Base-by-base conservation (phyloP, 2,797 vertebrate genomes). In the Alauda arvensis region DNA sequence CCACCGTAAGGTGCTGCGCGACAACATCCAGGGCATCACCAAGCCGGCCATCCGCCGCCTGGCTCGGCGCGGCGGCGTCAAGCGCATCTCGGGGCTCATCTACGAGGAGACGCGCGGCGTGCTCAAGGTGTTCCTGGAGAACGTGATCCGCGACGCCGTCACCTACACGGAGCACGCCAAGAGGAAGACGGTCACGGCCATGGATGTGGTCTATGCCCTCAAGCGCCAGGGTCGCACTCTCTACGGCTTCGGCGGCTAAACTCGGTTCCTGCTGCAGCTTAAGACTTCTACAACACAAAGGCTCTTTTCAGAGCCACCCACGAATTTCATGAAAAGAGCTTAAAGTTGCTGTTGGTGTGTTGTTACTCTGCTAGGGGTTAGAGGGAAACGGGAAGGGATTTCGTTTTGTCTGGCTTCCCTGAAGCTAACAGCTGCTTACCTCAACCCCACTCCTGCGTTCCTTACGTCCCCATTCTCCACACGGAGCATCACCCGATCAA, bases 121-220 rank as follows among this genome's bases (percentile, higher is more conserved):
- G 34, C 89, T 97, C 0, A 97, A 97, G 33, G 97, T 97, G 0
- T 97, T 98, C 4, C 34, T 97, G 55, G 97, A 97, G 89, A 97
- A 97, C 15, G 97, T 97, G 4, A 97, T 97, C 34, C 95, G 96
- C 1, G 97, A 97, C 52, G 97, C 97, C 0, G 97, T 97, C 19
- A 97, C 97, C 5, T 97, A 98, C 88, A 97, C 97, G 18, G 97
- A 98, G 55, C 97, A 98, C 65, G 97, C 97, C 23, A 98, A 98
- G 87, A 94, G 97, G 14, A 98, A 98, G 92, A 98, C 97, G 0
- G 97, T 97, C 0, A 97, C 97, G 0, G 97, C 97, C 4, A 97
- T 98, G 97, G 97, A 97, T 25, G 96, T 97, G 12, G 97, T 98
- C 0, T 97, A 97, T 26, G 97, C 97, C 0, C 62, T 91, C 1